Base-by-base conservation (phyloP, 2,888 invertebrate species). In the Dugesia japonica region DNA sequence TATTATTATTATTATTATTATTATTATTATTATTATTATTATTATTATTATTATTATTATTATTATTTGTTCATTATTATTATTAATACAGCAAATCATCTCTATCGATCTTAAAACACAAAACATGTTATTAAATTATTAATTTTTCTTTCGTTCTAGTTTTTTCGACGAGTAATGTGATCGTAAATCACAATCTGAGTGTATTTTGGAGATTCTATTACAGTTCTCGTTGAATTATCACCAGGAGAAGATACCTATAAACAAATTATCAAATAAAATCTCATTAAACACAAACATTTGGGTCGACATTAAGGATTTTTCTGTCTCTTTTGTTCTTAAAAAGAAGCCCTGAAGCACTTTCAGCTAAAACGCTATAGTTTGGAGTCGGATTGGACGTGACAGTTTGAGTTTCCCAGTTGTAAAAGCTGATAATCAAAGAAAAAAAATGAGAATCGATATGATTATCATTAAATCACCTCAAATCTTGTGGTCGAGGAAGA, bases 271-370 rank as follows among this genome's bases (percentile, higher is more conserved):
- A 17, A 13, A 31, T 28, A 38, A 42, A 31, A 13, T 26, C n/a
- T 72, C 33, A 71, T n/a, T 74, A 72, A 42, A 9, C 9, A 73
- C 77, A 78, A 79, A 84, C 84, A 80, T 83, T 84, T 73, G 90
- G 90, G 82, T 91, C 89, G 0, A 90, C 89, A 80, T 87, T 89
- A 73, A 92, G 87, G 56, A 89, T 87, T 84, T 90, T 90, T 80
- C 90, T 88, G 82, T 92, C 92, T 79, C 89, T 89, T 75, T 89
- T 88, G 82, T 91, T 91, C 86, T 90, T 90, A 81, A 92, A 92
- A 38, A 90, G 84, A 28, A 92, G 82, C 0, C 91, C 91, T 78
- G 86, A 87, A 4, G 87, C 87, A n/a, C 89, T 88, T 82, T 91
- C 89, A 81, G 90, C 88, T 27, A 90, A 83, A 0, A 90, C 90